A percentile compares a stretch with the other conserved stretches of the same genome.
Conservation (phyloP, 1,140 invertebrate genomes). For the Caerostris darwini region DNA sequence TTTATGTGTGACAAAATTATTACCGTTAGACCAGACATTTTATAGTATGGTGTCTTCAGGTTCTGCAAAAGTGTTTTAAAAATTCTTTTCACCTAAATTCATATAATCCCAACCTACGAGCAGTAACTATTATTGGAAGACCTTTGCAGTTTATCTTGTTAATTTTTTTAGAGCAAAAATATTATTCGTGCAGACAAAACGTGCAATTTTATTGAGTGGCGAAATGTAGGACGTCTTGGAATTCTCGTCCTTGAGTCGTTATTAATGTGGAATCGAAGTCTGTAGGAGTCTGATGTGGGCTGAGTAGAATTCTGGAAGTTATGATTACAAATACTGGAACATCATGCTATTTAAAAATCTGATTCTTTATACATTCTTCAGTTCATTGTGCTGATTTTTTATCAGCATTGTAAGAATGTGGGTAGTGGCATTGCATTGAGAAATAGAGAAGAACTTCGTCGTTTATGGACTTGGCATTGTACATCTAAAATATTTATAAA, state of each 20-base stretch:
- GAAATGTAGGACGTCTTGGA: not conserved
- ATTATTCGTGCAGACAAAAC: too few relatives aligned
- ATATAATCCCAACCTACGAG: too few relatives aligned
- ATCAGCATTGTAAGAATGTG: not conserved
- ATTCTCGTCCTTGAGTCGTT: conserved; percentile 21
- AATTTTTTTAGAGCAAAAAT: too few relatives aligned
- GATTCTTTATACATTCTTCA: not conserved
- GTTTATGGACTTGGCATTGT: too few relatives aligned
- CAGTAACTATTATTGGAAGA: too few relatives aligned
- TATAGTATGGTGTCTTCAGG: too few relatives aligned
- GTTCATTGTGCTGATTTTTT: not conserved
- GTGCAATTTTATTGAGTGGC: not conserved
- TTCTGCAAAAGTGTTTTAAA: too few relatives aligned
- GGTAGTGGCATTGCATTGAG: not conserved
- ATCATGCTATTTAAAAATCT: not conserved
- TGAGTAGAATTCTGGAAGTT: not conserved
- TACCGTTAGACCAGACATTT: too few relatives aligned
- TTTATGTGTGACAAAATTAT: too few relatives aligned
- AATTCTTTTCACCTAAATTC: too few relatives aligned
- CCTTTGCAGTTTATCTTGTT: too few relatives aligned
- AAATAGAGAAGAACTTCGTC: not conserved
- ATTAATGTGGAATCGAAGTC: conserved; percentile 13
- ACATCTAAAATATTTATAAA: too few relatives aligned
- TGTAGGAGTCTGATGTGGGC: conserved; percentile 22
- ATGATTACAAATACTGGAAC: not conserved